phyloP scores from a whole-genome alignment of 1,140 invertebrate species.

The Neuroterus valhalla region DNA sequence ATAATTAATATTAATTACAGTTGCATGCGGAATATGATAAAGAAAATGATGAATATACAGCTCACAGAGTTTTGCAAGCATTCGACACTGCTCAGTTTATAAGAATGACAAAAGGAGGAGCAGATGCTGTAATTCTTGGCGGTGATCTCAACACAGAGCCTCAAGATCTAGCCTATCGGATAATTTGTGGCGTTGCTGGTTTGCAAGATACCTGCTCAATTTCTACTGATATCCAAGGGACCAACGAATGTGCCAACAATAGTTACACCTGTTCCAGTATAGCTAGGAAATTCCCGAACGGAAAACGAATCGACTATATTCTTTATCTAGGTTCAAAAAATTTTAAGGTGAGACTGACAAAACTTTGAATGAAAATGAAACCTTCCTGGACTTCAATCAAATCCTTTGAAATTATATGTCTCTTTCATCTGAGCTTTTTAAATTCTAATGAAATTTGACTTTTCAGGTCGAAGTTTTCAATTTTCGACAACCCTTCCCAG shows the following conservation, averaged over 20 bases:
- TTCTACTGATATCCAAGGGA: conserved; percentile 74
- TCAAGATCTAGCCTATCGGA: conserved; percentile 86
- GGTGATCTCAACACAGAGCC: conserved; percentile 96
- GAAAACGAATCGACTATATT: conserved; percentile 94
- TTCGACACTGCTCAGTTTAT: conserved; percentile 97
- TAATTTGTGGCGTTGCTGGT: conserved; percentile 76
- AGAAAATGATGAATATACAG: conserved; percentile 90
- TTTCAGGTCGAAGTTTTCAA: conserved; percentile 78
- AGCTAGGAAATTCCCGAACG: conserved; percentile 79
- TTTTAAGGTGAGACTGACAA: conserved; percentile 70
- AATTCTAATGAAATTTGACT: conserved; percentile 48
- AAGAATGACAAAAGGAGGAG: conserved; percentile 84
- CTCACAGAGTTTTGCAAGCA: conserved; percentile 92
- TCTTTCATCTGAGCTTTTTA: conserved; percentile 17
- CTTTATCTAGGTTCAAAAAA: conserved; percentile 80
- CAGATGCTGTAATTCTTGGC: conserved; percentile 89
- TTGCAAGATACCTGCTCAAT: conserved; percentile 68
- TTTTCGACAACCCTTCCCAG: conserved; percentile 83
- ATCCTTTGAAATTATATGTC: not conserved
- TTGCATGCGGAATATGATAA: conserved; percentile 96
- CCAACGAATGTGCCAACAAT: conserved; percentile 89
- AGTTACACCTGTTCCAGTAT: conserved; percentile 82
- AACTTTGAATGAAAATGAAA: conserved; percentile 26
- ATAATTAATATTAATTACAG: conserved; percentile 73
- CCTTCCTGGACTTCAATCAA: not conserved